Conservation (phyloP, 2,888 invertebrate species). For the Pyrochroa serraticornis region DNA sequence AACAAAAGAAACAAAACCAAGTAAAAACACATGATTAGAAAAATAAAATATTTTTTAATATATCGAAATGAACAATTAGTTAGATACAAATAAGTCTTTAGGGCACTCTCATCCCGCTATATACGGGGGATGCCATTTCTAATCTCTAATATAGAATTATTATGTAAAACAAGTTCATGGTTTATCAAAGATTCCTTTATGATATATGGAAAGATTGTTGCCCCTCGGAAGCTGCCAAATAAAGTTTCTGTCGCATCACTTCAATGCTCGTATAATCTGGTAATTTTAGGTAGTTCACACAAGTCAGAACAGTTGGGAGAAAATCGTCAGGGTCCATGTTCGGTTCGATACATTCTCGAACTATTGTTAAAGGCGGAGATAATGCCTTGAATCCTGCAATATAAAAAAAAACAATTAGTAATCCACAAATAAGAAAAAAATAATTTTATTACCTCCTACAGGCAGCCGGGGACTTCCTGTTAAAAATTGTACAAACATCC, state of each 20-base stretch:
- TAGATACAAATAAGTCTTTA: neutral
- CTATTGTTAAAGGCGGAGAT: slow-evolving; percentile 95
- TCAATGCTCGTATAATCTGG: slow-evolving; percentile 96
- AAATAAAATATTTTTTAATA: slow-evolving; percentile 18
- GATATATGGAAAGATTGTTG: slow-evolving; percentile 98
- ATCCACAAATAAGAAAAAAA: no score
- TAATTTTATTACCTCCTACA: slow-evolving; percentile 97
- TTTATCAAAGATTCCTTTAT: slow-evolving; percentile 60
- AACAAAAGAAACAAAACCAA: slow-evolving; percentile 26
- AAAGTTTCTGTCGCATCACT: slow-evolving; percentile 91
- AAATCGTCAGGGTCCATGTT: slow-evolving; percentile 95
- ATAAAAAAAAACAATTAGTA: slow-evolving; percentile 13
- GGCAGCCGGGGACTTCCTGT: slow-evolving; percentile 98
- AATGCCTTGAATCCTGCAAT: slow-evolving; percentile 86
- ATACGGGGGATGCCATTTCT: slow-evolving; percentile 30
- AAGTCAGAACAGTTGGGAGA: slow-evolving; percentile 99
- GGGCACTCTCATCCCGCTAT: slow-evolving; percentile 33
- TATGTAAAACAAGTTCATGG: slow-evolving; percentile 26
- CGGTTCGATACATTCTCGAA: slow-evolving; percentile 91
- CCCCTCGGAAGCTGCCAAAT: slow-evolving; percentile 91
- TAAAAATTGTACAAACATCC: slow-evolving; percentile 96
- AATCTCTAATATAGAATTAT: slow-evolving; percentile 32
- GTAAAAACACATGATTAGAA: slow-evolving; percentile 29
- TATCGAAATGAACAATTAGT: slow-evolving; percentile 14
- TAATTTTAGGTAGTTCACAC: slow-evolving; percentile 99